phyloP scores from a whole-genome alignment of 2,888 invertebrate species.

The Hirtodrosophila histrioides region DNA sequence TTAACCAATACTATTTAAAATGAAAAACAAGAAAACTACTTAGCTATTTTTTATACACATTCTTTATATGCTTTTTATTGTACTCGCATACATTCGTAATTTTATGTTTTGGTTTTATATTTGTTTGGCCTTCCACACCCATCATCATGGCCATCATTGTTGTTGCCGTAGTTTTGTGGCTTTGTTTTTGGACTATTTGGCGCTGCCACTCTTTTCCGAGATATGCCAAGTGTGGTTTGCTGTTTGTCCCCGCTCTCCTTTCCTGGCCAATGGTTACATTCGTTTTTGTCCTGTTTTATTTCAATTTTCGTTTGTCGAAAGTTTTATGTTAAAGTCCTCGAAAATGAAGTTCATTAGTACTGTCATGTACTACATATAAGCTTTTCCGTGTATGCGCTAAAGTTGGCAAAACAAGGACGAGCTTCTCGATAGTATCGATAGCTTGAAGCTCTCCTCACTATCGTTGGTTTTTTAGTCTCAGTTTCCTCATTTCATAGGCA shows the following conservation, averaged over 20 bases:
- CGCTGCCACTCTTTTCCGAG: conserved; percentile 22
- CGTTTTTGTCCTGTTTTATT: background rate
- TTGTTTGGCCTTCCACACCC: conserved; percentile 26
- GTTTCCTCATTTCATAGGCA: too few relatives aligned
- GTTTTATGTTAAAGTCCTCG: too few relatives aligned
- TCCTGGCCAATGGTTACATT: background rate
- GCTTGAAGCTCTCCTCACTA: too few relatives aligned
- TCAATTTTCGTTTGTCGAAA: background rate
- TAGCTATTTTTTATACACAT: conserved; percentile 22
- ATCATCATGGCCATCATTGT: conserved; percentile 12
- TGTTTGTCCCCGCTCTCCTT: background rate
- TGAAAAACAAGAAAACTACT: conserved; percentile 31
- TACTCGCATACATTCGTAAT: conserved; percentile 22
- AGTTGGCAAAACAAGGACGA: too few relatives aligned
- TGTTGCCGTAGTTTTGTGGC: conserved; percentile 37
- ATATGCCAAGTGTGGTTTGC: conserved; percentile 29
- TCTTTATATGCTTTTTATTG: conserved; percentile 24
- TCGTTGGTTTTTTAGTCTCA: too few relatives aligned
- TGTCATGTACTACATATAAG: too few relatives aligned
- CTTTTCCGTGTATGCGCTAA: too few relatives aligned
- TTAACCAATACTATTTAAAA: conserved; percentile 12
- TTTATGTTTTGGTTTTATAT: conserved; percentile 41
- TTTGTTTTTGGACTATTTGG: conserved; percentile 77
- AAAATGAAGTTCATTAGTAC: too few relatives aligned
- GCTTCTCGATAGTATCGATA: too few relatives aligned